Conservation (phyloP, 2,797 vertebrate species). For the Alcedo quadribrachys region DNA sequence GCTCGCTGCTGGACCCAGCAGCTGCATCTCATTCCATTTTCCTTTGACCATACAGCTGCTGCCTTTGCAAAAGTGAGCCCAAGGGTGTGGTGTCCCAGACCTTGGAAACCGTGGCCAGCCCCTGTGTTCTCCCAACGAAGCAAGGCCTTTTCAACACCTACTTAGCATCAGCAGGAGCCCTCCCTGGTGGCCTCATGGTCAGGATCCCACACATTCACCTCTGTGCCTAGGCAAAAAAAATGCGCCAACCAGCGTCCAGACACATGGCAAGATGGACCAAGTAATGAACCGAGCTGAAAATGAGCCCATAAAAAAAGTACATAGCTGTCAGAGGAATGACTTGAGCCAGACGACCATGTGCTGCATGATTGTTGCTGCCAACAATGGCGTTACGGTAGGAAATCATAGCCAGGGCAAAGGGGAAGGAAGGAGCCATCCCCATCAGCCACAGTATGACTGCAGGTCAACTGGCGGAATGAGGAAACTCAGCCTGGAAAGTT, state of each 20-base stretch:
- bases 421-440: neutral
- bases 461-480: neutral
- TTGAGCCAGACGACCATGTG: fast-evolving
- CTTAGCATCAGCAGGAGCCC: neutral
- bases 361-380: neutral
- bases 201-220: neutral
- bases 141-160: slow-evolving; percentile 47
- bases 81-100: slow-evolving; percentile 42
- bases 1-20: neutral
- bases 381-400: fast-evolving
- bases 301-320: fast-evolving
- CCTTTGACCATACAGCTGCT: neutral
- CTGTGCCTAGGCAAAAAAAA: neutral
- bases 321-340: neutral
- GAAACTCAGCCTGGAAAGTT: neutral
- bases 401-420: fast-evolving
- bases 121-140: fast-evolving
- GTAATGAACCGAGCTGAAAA: neutral
- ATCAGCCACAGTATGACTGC: neutral
- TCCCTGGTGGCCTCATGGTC: neutral
- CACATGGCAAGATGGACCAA: fast-evolving
- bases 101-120: neutral
- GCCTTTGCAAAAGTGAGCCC: neutral
- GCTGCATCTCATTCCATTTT: neutral
- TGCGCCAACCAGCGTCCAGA: neutral